A percentile compares a stretch with the other conserved stretches of the same genome.
Conservation (phyloP, 2,113 vertebrate genomes). For the Pipa parva region DNA sequence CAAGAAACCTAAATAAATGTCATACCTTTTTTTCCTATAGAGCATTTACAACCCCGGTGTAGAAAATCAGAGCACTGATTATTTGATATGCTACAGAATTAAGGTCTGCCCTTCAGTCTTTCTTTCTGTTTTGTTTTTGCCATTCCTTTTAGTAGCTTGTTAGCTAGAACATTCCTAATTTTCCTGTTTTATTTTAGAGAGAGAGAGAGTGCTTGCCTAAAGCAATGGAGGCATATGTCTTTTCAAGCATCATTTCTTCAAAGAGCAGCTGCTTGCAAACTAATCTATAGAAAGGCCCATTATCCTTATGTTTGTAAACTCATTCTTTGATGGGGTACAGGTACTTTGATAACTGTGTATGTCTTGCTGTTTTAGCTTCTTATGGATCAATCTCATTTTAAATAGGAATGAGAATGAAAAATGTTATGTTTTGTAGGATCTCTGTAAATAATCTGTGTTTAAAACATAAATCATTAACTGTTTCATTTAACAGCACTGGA, state of each 20-base stretch:
- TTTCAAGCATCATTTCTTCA: neutral
- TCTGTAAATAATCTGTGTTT: too few species aligned
- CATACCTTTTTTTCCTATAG: neutral
- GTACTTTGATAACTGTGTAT: neutral
- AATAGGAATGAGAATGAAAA: neutral
- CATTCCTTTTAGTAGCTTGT: neutral
- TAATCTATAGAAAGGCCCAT: neutral
- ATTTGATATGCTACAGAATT: neutral
- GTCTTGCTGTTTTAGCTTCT: neutral
- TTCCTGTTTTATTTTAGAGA: conserved; percentile 1
- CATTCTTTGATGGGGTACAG: neutral
- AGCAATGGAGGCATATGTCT: conserved; percentile 1
- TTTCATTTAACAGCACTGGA: too few species aligned
- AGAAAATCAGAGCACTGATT: neutral
- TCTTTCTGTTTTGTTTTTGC: neutral
- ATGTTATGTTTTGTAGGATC: neutral
- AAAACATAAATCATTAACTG: too few species aligned
- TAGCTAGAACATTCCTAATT: neutral
- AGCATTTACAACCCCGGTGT: neutral
- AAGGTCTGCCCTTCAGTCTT: neutral
- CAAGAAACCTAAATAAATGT: neutral
- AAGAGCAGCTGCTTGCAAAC: neutral
- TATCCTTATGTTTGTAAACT: neutral
- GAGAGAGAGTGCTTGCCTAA: neutral
- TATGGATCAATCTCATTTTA: neutral